phyloP scores from a whole-genome alignment of 2,888 invertebrate species.

The Prosapia bicincta region DNA sequence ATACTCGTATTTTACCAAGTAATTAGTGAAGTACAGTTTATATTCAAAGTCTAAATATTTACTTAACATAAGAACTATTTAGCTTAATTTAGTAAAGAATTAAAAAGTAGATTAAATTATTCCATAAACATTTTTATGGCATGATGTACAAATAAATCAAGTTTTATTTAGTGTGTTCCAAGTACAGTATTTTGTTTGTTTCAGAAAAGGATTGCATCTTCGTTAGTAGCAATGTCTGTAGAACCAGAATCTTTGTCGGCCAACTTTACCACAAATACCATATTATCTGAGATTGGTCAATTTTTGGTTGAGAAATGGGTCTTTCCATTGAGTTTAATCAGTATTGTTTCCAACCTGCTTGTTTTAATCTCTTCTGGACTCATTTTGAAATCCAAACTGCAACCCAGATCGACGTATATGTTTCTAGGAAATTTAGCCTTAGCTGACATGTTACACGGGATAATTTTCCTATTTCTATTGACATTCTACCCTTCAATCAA shows the following conservation, averaged over 20 bases:
- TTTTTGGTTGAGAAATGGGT: neutral
- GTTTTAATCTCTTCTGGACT: neutral
- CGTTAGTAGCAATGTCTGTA: neutral
- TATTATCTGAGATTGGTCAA: neutral
- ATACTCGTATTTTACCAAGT: too few species aligned
- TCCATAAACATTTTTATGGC: too few species aligned
- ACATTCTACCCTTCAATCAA: neutral
- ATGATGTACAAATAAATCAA: too few species aligned
- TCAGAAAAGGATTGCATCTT: too few species aligned
- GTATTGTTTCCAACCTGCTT: neutral
- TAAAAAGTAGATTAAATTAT: too few species aligned
- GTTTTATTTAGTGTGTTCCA: too few species aligned
- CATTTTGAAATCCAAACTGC: neutral
- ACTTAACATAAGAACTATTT: too few species aligned
- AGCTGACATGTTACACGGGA: neutral
- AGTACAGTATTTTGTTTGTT: too few species aligned
- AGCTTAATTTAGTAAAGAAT: too few species aligned
- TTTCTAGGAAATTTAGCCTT: neutral
- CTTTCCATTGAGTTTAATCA: neutral
- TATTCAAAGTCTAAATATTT: too few species aligned
- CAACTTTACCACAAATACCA: neutral
- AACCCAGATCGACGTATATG: neutral
- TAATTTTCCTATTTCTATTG: neutral
- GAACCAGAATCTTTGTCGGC: neutral
- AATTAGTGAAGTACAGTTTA: too few species aligned